Conservation (phyloP, 2,888 invertebrate genomes). For the Furcula furcula region DNA sequence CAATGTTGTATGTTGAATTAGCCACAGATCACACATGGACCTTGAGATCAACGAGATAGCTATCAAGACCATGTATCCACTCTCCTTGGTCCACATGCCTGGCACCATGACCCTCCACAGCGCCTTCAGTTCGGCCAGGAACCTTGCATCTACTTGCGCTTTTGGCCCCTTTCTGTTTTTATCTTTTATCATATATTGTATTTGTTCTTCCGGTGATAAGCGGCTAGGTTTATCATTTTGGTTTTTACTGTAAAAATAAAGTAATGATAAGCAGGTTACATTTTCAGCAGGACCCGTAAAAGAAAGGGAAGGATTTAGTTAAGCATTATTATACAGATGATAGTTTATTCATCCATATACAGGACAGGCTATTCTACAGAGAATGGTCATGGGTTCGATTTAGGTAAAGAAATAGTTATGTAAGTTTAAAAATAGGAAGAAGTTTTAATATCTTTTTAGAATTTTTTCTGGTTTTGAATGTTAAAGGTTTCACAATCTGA, state of each 20-base stretch:
- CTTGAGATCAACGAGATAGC: conserved; percentile 92
- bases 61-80: conserved; percentile 86
- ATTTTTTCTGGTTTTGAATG: no score
- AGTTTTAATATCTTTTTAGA: no score
- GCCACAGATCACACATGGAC: conserved; percentile 98
- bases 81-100: conserved; percentile 88
- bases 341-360: no score
- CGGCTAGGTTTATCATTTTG: conserved; percentile 41
- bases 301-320: no score
- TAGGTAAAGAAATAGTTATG: no score
- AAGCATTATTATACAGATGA: no score
- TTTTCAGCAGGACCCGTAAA: no score
- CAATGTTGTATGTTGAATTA: conserved; percentile 96
- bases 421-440: no score
- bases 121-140: conserved; percentile 85
- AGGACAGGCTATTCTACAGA: no score
- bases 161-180: conserved; percentile 82
- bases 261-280: no score
- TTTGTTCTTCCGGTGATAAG: conserved; percentile 84
- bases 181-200: conserved; percentile 90
- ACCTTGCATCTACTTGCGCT: conserved; percentile 89
- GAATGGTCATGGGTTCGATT: no score
- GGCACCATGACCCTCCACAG: conserved; percentile 91
- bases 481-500: no score
- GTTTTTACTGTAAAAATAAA: conserved; percentile 29